phyloP scores from a whole-genome alignment of 2,797 vertebrate species.

The Toxotes lorentzi region DNA sequence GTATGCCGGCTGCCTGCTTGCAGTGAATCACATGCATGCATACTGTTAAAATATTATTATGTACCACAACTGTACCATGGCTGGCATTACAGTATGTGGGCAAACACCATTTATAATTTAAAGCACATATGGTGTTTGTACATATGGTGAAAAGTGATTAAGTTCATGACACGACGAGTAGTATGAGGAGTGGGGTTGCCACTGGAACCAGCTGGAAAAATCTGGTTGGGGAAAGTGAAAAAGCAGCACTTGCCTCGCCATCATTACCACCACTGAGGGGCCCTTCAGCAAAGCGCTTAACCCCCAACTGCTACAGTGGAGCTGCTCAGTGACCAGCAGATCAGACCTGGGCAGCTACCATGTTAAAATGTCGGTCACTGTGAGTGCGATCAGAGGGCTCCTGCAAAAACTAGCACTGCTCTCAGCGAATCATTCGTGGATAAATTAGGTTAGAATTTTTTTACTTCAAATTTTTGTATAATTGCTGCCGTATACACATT shows the following conservation, averaged over 20 bases:
- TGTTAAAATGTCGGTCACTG: constrained; percentile 9
- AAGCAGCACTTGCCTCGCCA: neutral
- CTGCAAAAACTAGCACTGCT: neutral
- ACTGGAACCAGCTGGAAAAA: neutral
- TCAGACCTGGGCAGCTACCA: neutral
- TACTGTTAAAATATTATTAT: constrained; percentile 20
- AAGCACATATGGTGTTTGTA: neutral
- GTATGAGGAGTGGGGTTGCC: neutral
- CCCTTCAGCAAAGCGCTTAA: constrained; percentile 13
- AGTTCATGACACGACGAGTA: neutral
- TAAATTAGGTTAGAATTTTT: neutral
- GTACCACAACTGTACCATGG: neutral
- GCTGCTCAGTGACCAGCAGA: constrained; percentile 2
- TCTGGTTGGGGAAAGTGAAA: neutral
- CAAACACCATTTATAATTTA: neutral
- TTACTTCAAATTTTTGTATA: neutral
- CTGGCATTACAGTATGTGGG: neutral
- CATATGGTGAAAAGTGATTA: neutral
- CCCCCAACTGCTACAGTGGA: constrained; percentile 1
- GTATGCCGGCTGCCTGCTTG: constrained; percentile 58
- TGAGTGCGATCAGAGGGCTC: neutral
- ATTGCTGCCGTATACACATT: neutral
- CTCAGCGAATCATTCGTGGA: neutral
- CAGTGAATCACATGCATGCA: constrained; percentile 56
- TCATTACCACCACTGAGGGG: neutral